Evolutionary conservation across 2,797 vertebrate genomes (phyloP).

Genomic region (Novumbra hubbsi): DNA sequence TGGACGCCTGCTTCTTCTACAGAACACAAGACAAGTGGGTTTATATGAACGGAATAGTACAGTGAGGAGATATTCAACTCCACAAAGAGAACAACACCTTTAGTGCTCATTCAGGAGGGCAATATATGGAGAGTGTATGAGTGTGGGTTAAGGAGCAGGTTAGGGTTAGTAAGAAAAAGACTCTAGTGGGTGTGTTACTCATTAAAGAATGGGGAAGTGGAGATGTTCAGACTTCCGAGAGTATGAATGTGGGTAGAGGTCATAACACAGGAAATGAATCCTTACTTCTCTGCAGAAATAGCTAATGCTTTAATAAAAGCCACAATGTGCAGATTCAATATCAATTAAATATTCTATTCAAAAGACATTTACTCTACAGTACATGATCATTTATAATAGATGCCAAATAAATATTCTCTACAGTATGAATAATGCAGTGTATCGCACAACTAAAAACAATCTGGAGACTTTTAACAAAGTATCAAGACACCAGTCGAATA

Average conservation of each 20-base stretch:
- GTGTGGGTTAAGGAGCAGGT: conserved; percentile 12
- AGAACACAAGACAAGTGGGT: conserved; percentile 10
- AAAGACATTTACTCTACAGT: not conserved
- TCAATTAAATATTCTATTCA: not conserved
- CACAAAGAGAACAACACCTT: conserved; percentile 6
- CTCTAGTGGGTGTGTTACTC: conserved; percentile 4
- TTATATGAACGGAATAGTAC: conserved; percentile 6
- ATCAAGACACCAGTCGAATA: not conserved
- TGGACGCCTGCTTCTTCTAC: conserved; percentile 91
- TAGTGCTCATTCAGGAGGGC: not conserved
- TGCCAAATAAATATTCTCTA: not conserved
- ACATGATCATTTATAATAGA: not conserved
- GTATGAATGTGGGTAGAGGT: conserved; percentile 6
- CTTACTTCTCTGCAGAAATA: not conserved
- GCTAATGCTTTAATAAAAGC: not conserved
- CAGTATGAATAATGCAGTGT: not conserved
- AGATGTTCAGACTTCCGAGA: not conserved
- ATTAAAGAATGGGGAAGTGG: conserved; percentile 18
- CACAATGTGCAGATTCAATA: not conserved
- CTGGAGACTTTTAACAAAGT: not conserved
- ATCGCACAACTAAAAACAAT: not conserved
- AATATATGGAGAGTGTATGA: not conserved
- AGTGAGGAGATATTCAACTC: conserved; percentile 6
- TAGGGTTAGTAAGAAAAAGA: conserved; percentile 6
- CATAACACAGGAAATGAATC: conserved; percentile 23